A percentile compares a stretch with the other conserved stretches of the same genome.
Evolutionary conservation across 2,888 invertebrate genomes (phyloP).

Genomic region (Campopleginae sp.): DNA sequence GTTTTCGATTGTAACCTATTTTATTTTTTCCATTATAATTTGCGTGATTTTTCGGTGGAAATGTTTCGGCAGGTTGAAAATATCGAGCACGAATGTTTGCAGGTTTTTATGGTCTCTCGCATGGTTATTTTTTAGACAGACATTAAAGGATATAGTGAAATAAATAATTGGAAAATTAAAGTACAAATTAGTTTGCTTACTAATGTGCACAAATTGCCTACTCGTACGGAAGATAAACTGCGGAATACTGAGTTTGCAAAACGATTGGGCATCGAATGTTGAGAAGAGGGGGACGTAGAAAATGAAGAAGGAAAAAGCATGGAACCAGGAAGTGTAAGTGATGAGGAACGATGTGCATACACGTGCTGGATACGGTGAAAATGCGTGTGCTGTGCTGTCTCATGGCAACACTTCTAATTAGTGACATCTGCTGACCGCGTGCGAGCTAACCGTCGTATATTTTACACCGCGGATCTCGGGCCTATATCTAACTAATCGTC

Average conservation of each 20-base stretch:
- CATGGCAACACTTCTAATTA: conserved; percentile 60
- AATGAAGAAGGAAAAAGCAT: conserved; percentile 1
- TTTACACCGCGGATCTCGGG: conserved; percentile 49
- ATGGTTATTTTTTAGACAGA: not conserved
- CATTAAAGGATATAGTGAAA: not conserved
- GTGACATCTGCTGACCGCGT: conserved; percentile 65
- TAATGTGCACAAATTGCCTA: conserved; percentile 17
- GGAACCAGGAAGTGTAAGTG: conserved; percentile 52
- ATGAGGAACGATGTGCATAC: conserved; percentile 35
- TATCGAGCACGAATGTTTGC: too few species aligned
- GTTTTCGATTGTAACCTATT: too few species aligned
- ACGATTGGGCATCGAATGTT: conserved; percentile 55
- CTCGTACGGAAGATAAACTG: conserved; percentile 21
- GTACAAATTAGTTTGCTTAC: not conserved
- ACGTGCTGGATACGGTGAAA: conserved; percentile 50
- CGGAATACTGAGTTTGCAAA: conserved; percentile 36
- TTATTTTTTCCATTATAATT: too few species aligned
- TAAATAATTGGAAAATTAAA: not conserved
- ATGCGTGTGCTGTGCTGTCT: conserved; percentile 57
- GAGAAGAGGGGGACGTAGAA: not conserved
- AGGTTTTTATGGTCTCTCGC: too few species aligned
- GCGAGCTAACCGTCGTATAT: conserved; percentile 63
- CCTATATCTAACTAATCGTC: conserved; percentile 47
- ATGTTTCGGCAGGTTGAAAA: too few species aligned
- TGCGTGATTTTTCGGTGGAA: too few species aligned